These are phyloP conservation scores for Euborellia annulipes DNA, from an alignment of 1,140 invertebrate genomes.

Conservation along the genomic window DNA sequence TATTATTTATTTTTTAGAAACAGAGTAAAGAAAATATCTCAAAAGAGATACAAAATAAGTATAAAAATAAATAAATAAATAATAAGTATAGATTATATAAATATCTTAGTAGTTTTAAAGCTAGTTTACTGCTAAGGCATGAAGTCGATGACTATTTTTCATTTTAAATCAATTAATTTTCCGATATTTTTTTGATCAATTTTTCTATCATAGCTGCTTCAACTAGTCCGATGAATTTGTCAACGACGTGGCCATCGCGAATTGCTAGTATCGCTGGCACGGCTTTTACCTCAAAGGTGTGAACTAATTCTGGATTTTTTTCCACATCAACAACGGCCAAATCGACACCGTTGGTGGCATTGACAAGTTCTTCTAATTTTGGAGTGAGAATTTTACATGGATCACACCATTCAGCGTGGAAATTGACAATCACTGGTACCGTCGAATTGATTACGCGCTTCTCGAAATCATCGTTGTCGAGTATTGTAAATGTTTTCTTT, in stretches of 20 bases:
- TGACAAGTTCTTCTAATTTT: constrained; percentile 67
- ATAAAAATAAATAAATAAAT: no score
- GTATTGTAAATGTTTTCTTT: constrained; percentile 35
- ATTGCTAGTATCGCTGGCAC: constrained; percentile 83
- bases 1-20: no score
- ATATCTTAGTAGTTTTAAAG: no score
- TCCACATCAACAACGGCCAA: constrained; percentile 89
- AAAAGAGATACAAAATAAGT: no score
- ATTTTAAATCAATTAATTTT: constrained; percentile 4
- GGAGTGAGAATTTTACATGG: constrained; percentile 90
- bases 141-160: no score
- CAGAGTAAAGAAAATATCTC: no score
- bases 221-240: constrained; percentile 82
- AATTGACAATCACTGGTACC: constrained; percentile 70
- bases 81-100: no score
- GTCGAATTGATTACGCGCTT: constrained; percentile 63
- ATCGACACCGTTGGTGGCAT: constrained; percentile 58
- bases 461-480: constrained; percentile 38
- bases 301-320: constrained; percentile 64
- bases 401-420: constrained; percentile 87
- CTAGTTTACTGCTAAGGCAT: no score
- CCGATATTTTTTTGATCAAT: constrained; percentile 55
- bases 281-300: constrained; percentile 72
- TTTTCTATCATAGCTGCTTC: constrained; percentile 70
- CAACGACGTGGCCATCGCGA: constrained; percentile 71